Percentiles rank a stretch among this genome's conserved stretches.
Conservation (phyloP, 1,140 invertebrate species). For the Linepithema humile region DNA sequence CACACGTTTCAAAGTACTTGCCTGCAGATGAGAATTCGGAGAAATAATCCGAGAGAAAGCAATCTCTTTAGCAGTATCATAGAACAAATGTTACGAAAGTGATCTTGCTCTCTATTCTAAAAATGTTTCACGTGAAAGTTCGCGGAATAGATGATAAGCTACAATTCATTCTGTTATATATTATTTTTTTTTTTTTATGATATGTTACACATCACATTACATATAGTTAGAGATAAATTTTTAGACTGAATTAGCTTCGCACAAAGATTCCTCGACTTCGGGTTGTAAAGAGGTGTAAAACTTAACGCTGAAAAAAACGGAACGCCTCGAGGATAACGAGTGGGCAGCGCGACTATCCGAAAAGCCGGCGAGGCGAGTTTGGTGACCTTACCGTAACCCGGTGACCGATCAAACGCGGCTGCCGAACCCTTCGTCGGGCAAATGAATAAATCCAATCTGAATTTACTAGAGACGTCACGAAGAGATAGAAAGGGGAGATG, state of each 20-base stretch:
- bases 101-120: background rate
- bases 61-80: background rate
- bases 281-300: background rate
- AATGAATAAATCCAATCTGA: conserved; percentile 41
- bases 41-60: background rate
- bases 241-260: background rate
- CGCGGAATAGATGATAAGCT: background rate
- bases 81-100: conserved; percentile 1
- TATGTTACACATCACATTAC: too few species aligned
- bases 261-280: background rate
- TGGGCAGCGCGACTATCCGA: background rate
- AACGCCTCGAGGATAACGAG: background rate
- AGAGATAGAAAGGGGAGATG: background rate
- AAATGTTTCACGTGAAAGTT: background rate
- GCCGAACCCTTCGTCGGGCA: background rate
- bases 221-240: background rate
- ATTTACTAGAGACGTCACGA: conserved; percentile 22
- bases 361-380: background rate
- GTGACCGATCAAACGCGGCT: conserved; percentile 14
- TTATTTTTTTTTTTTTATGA: too few species aligned
- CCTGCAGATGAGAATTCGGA: background rate
- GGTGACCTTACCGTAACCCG: background rate
- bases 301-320: background rate
- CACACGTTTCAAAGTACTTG: background rate
- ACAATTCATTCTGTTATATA: background rate